Conservation (phyloP, 2,797 vertebrate species). For the Sciurus carolinensis region DNA sequence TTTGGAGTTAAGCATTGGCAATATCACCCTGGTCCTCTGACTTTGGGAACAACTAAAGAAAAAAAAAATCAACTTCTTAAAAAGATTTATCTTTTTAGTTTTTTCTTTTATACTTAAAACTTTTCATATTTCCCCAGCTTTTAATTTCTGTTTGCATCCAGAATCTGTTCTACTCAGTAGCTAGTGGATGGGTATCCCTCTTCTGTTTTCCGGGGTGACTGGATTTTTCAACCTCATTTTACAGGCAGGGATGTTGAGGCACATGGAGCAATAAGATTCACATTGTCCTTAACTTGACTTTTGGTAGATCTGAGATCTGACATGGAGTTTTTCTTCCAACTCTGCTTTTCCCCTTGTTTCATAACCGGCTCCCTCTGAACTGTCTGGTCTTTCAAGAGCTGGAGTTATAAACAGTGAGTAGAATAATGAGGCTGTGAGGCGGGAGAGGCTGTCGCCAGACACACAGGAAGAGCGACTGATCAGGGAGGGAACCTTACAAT, state of each 20-base stretch:
- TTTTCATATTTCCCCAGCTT: background rate
- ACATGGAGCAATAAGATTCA: background rate
- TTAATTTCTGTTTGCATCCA: constrained; percentile 52
- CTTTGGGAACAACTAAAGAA: constrained; percentile 76
- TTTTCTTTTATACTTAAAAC: constrained; percentile 57
- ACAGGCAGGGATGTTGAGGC: constrained; percentile 13
- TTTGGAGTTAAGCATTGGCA: constrained; percentile 79
- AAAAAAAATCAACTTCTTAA: constrained; percentile 79
- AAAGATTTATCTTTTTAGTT: constrained; percentile 63
- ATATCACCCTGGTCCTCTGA: constrained; percentile 70
- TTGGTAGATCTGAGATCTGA: constrained; percentile 58
- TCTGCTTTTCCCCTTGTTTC: constrained; percentile 20
- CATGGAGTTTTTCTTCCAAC: background rate
- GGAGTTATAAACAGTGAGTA: constrained; percentile 34
- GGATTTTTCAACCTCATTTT: constrained; percentile 18
- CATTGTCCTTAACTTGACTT: background rate
- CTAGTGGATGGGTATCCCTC: background rate
- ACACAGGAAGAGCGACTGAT: background rate
- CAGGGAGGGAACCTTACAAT: background rate
- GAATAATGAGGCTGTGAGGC: background rate
- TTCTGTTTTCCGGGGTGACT: background rate
- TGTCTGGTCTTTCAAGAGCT: background rate
- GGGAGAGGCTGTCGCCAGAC: background rate
- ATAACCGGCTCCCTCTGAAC: constrained; percentile 38
- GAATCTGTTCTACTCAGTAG: constrained; percentile 54